A percentile compares a stretch with the other conserved stretches of the same genome.
These are phyloP conservation scores for Drosophila rubida DNA, from an alignment of 2,888 invertebrate species.

Conservation along the genomic window DNA sequence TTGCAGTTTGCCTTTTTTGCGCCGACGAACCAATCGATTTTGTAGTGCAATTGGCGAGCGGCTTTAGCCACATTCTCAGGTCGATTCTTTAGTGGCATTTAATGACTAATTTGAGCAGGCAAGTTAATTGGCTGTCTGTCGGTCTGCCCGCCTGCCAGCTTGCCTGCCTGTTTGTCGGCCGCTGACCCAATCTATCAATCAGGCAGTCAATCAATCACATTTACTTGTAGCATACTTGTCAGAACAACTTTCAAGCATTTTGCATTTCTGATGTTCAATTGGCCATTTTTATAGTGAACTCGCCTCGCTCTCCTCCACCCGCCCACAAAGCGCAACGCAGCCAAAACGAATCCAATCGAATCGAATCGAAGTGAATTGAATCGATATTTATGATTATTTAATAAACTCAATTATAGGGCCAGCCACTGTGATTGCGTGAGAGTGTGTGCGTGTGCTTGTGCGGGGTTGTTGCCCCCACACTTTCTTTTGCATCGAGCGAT, in stretches of 20 bases:
- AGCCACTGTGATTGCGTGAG: slow-evolving; percentile 4
- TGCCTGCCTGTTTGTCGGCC: slow-evolving; percentile 6
- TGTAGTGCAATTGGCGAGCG: too few species aligned
- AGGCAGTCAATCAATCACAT: slow-evolving; percentile 56
- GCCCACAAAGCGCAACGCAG: slow-evolving; percentile 7
- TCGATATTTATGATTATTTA: slow-evolving; percentile 81
- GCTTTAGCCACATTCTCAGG: too few species aligned
- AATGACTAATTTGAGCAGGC: slow-evolving; percentile 58
- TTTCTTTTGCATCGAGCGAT: slow-evolving; percentile 37
- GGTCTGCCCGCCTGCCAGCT: slow-evolving; percentile 25
- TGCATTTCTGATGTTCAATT: slow-evolving; percentile 61
- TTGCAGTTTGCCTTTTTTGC: slow-evolving; percentile 41
- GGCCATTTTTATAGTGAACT: slow-evolving; percentile 35
- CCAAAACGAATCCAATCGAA: background rate
- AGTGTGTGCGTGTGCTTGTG: slow-evolving; percentile 10
- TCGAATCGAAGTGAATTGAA: slow-evolving; percentile 38
- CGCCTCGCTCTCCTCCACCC: background rate
- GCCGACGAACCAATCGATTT: slow-evolving; percentile 29
- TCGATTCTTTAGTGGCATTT: slow-evolving; percentile 58
- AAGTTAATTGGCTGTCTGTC: slow-evolving; percentile 50
- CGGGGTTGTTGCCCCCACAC: slow-evolving; percentile 56
- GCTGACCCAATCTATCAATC: slow-evolving; percentile 35
- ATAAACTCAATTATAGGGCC: slow-evolving; percentile 71
- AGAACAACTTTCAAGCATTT: slow-evolving; percentile 47
- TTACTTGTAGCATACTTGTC: slow-evolving; percentile 31